These are phyloP conservation scores for Cepphus grylle DNA, from an alignment of 2,113 vertebrate species.

Conservation along the genomic window DNA sequence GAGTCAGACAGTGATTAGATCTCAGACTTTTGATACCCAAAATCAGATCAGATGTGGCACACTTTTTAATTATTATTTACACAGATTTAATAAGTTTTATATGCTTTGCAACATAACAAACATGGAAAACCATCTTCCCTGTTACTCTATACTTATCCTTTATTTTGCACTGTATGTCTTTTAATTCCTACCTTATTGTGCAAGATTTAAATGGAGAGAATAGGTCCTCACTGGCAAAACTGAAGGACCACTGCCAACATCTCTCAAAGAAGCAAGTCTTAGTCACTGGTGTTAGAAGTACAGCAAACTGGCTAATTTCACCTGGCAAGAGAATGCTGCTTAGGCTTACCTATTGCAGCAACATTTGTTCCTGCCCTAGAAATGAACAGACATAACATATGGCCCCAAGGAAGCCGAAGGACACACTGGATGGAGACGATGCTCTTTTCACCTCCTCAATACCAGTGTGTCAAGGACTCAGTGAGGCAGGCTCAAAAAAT, in stretches of 20 bases:
- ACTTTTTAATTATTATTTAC: not conserved
- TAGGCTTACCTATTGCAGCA: not conserved
- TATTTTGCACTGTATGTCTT: not conserved
- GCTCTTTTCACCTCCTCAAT: not conserved
- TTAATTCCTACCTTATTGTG: not conserved
- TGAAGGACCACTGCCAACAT: not conserved
- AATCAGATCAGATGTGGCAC: not conserved
- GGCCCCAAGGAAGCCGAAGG: not conserved
- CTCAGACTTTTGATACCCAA: not conserved
- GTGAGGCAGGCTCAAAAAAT: not conserved
- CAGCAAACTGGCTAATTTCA: not conserved
- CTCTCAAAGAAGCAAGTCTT: not conserved
- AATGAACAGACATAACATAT: not conserved
- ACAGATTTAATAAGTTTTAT: not conserved
- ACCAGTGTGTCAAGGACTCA: not conserved
- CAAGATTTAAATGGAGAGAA: not conserved
- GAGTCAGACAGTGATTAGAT: not conserved
- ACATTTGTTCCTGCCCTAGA: not conserved
- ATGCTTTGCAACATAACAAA: not conserved
- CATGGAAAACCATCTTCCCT: not conserved
- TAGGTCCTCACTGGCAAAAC: not conserved
- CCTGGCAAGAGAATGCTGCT: not conserved
- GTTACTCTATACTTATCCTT: not conserved
- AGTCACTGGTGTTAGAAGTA: not conserved
- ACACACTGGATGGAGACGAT: not conserved